phyloP scores from a whole-genome alignment of 1,140 invertebrate genomes.

The Belonocnema kinseyi region DNA sequence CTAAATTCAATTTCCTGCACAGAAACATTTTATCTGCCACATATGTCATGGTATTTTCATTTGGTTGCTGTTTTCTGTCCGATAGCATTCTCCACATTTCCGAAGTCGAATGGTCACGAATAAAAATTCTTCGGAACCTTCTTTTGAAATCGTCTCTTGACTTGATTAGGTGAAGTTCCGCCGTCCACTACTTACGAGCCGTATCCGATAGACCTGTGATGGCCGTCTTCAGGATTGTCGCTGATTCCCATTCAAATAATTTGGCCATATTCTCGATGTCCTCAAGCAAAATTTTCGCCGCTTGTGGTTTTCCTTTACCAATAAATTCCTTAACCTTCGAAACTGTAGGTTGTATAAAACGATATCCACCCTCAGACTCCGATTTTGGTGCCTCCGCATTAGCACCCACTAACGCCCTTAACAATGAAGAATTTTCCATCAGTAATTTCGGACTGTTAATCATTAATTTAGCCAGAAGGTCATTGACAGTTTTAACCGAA shows the following conservation, averaged over 20 bases:
- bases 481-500: not conserved
- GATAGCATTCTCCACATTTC: too few relatives aligned
- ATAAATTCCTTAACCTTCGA: not conserved
- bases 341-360: not conserved
- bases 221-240: not conserved
- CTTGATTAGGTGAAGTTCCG: too few relatives aligned
- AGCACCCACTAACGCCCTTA: not conserved
- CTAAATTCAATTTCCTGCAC: too few relatives aligned
- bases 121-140: too few relatives aligned
- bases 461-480: not conserved
- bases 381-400: not conserved
- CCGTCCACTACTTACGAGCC: too few relatives aligned
- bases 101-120: too few relatives aligned
- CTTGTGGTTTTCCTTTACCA: not conserved
- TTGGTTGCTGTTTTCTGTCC: too few relatives aligned
- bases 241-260: not conserved
- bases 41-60: too few relatives aligned
- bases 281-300: not conserved
- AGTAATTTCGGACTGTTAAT: not conserved
- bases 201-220: not conserved
- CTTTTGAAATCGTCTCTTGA: too few relatives aligned
- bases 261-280: not conserved
- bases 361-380: not conserved
- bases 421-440: not conserved
- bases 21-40: too few relatives aligned